Base-by-base conservation (phyloP, 2,797 vertebrate species). In the Odontamblyopus lacepedii region DNA sequence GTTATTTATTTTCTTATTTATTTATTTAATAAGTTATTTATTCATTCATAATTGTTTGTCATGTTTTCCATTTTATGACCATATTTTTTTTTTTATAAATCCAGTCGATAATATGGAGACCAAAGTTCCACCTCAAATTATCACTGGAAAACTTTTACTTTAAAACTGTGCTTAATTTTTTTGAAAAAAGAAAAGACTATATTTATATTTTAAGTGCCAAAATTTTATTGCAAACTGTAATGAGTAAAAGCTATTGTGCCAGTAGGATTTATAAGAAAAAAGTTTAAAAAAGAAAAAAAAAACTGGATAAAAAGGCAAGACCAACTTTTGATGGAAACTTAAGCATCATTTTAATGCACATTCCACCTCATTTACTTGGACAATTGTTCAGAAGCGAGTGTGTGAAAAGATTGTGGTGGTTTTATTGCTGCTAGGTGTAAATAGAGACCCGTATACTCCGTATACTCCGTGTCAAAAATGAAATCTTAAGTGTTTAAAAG, bases 161-260 rank as follows among this genome's bases (percentile, higher is more conserved):
- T 89, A 84, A 81, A 80, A 87, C 78, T 89, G 88, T 93, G 86
- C 79, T 82, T 84, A 78, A 75, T 82, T 88, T 80, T 92, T 59
- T 27, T 7, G 1, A 73, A 77, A 78, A 76, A 82, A 60, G 79
- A n/a, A 79, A 75, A 83, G 73, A 90, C 79, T 87, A 85, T 91
- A 90, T 89, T 88, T 87, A 90, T 88, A 90, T 93, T 91, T 91
- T 82, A 93, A 93, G 94, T 95, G 94, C 93, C 94, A 95, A 94
- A 93, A 89, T 85, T 76, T 85, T 84, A 90, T 86, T 87, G 77
- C 78, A 86, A 87, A 87, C 83, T 87, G 80, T 89, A 85, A 87
- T 79, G 77, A 85, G 79, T 84, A 56, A 81, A 88, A 80, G 87
- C 70, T 77, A 83, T 85, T 61, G 88, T 93, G 92, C 90, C 91